Evolutionary conservation across 2,888 invertebrate genomes (phyloP).

Genomic region (Cinara cedri): DNA sequence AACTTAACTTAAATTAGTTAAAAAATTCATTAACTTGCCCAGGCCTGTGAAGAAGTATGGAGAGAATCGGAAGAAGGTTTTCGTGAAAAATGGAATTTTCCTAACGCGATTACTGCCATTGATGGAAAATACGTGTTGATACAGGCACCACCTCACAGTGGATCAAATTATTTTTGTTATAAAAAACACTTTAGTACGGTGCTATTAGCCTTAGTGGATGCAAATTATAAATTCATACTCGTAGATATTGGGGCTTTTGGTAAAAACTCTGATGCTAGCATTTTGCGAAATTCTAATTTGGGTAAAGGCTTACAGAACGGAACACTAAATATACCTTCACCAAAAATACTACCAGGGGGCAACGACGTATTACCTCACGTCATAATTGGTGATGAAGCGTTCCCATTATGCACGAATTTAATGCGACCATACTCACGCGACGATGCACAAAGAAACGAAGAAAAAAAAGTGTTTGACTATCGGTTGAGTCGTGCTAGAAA

Average conservation of each 20-base stretch:
- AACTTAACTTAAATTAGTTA: no score
- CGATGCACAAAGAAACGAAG: slow-evolving; percentile 15
- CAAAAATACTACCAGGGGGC: slow-evolving; percentile 13
- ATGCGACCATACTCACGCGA: slow-evolving; percentile 30
- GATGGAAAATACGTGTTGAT: slow-evolving; percentile 7
- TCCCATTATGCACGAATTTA: slow-evolving; percentile 17
- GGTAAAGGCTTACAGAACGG: slow-evolving; percentile 4
- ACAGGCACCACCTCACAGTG: slow-evolving; percentile 12
- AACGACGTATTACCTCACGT: slow-evolving; percentile 18
- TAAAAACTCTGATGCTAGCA: slow-evolving; percentile 23
- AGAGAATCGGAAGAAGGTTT: slow-evolving; percentile 14
- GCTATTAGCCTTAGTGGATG: slow-evolving; percentile 23
- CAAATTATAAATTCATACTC: slow-evolving; percentile 19
- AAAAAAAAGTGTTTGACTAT: slow-evolving; percentile 18
- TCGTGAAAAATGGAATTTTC: slow-evolving; percentile 19
- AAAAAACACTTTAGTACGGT: slow-evolving; percentile 27
- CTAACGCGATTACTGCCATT: slow-evolving; percentile 11
- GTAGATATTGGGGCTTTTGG: slow-evolving; percentile 27
- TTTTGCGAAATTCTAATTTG: slow-evolving; percentile 19
- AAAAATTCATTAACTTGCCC: no score
- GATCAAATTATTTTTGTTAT: slow-evolving; percentile 27
- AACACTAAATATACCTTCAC: slow-evolving; percentile 14
- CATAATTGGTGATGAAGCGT: slow-evolving; percentile 25
- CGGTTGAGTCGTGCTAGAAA: slow-evolving; percentile 22
- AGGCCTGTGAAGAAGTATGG: slow-evolving; percentile 14